Evolutionary conservation across 2,888 invertebrate genomes (phyloP), one percentile per base, ranked within the genome.

Genomic region (Ophion ventricosus): DNA sequence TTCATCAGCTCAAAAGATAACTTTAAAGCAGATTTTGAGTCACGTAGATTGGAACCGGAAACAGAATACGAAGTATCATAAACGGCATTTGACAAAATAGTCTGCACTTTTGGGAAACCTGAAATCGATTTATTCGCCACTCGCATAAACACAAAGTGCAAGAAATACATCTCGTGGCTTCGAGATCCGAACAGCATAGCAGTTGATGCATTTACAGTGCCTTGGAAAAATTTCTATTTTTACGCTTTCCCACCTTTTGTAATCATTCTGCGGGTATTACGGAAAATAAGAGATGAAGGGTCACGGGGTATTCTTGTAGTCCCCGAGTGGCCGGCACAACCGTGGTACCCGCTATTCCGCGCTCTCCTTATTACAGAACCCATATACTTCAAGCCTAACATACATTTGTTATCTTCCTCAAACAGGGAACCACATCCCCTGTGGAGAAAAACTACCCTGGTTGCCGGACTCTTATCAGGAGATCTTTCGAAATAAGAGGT

Each of bases 361-460:
- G 35, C 35, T 35, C 7, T 35, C 7, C 35, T 35, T 35, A 35
- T 35, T 35, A 8, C 5, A 35, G 35, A 35, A 35, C 35, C 35
- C 35, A 35, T 35, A 35, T 35, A 7, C 5, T 35, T 35, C 35
- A 35, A 7, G 7, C 35, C 35, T 35, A 35, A 35, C 35, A 7
- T 35, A 7, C 0, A 35, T 35, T 67, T 83, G 23, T 59, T 83
- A 57, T 66, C 59, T 77, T 80, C 80, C 29, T 76, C 76, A 17
- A 72, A 72, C 59, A 80, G 83, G 23, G 63, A 67, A 29, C 82
- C 83, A 43, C 78, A 81, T 23, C 83, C 75, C 1, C 40, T 74
- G 1, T 80, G 75, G 76, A 76, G 63, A 17, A 80, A 63, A 43
- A 83, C 79, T 85, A 81, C 80, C 87, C 83, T 87, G 84, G 85